Base-by-base conservation (phyloP, 1,140 invertebrate species). In the Ips typographus region DNA sequence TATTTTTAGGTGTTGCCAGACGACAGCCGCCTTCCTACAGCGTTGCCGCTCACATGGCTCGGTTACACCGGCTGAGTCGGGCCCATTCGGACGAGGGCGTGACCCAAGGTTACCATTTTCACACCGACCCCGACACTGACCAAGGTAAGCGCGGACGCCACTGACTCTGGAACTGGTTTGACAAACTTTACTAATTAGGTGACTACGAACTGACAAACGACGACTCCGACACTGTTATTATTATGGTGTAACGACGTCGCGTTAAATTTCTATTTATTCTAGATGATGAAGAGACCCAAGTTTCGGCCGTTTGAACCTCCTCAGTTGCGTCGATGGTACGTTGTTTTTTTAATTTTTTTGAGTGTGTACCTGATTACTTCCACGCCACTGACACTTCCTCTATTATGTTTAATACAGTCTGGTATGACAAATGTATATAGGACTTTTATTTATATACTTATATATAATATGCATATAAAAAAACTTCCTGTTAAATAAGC, bases 41-140 rank as follows among this genome's bases (percentile, higher is more conserved):
- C 75, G 85, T 92, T 49, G 90, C 90, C 43, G 89, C 90, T n/a
- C 90, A 93, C 78, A 89, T 93, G 84, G 90, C 91, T 44, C 83
- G 88, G 65, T 84, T 91, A 70, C 89, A 92, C 79, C 86, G 90
- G 68, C 83, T 93, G 61, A 91, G 90, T 69, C 85, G 91, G 76
- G 91, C 91, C n/a, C 90, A 93, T 83, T 92, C 91, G 68, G 91
- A 93, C 78, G 92, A 94, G 80, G 91, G 91, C 71, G 90, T 92
- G 71, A 91, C 91, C 53, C 85, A 89, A 79, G 88, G 87, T 74
- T 90, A 89, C 81, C 90, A 90, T 77, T 90, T 89, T 79, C 83
- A 85, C 72, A 87, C 85, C 39, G 87, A 89, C 76, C 88, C 88
- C 72, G 89, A 90, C 76, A 89, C 88, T 71, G 88, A 89, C 79